Base-by-base conservation (phyloP, 2,113 vertebrate genomes). In the Rhea americana region DNA sequence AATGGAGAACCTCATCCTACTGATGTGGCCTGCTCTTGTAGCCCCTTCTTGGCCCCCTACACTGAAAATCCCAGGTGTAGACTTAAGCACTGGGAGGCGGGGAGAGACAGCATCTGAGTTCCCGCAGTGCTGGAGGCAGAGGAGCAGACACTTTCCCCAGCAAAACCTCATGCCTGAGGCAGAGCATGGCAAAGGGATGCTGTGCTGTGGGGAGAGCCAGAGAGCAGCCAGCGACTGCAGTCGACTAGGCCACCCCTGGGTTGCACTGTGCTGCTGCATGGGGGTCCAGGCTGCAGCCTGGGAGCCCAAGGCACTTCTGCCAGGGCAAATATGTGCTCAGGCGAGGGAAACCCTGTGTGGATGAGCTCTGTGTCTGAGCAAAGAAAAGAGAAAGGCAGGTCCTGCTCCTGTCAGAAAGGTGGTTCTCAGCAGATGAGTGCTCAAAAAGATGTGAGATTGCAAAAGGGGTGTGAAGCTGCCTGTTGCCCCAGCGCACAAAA, bases 151-250 rank as follows among this genome's bases (percentile, higher is more conserved):
- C 25, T 74, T 67, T 8, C 48, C 18, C 5, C 4, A 19, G 8
- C 9, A 8, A 68, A 74, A 55, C 5, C 11, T 48, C 16, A 11
- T 10, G 25, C 12, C 5, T 0, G 0, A 67, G n/a, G 9, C 1
- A 1, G 51, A 73, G 24, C 51, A 35, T 18, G 45, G 45, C 45
- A 47, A 18, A 18, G 17, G 45, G 45, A 18, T 47, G 45, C 45
- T 47, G 17, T 47, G 45, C 45, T 47, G 45, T 14, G 15, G 43
- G 43, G 43, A 45, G 43, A 45, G 43, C 43, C 43, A 12, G 41
- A 12, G 41, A 41, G 41, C 41, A 10, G 41, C 41, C 41, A 45
- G 43, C 13, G 13, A 45, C 43, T 14, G 15, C 43, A 45, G 13
- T 45, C 15, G 43, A 14, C 43, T 45, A 13, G 43, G 43, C 15